These are phyloP conservation scores for Ypsolopha scabrella DNA, from an alignment of 2,888 invertebrate genomes.

Conservation along the genomic window DNA sequence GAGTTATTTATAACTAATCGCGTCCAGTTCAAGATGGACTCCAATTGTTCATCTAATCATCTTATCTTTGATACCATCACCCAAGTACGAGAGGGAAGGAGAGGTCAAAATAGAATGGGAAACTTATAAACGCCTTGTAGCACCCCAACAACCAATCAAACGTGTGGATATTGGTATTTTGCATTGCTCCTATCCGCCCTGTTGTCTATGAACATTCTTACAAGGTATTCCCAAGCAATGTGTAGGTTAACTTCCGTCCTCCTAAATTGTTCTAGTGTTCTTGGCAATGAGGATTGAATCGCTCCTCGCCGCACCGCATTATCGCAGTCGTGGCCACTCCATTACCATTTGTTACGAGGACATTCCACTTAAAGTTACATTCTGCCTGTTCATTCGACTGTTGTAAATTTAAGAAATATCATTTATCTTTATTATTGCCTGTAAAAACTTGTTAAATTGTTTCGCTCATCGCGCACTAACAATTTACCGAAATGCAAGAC, in stretches of 20 bases:
- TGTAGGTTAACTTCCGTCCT: no score
- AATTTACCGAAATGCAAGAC: no score
- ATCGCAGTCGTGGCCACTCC: not conserved
- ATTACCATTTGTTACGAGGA: not conserved
- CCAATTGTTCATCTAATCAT: constrained; percentile 12
- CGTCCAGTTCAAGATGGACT: constrained; percentile 29
- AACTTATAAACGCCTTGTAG: not conserved
- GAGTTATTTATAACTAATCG: constrained; percentile 47
- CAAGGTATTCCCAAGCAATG: no score
- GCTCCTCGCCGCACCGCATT: no score
- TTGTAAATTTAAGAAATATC: not conserved
- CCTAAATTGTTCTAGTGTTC: no score
- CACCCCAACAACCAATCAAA: not conserved
- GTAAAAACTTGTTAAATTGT: no score
- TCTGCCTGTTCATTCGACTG: not conserved
- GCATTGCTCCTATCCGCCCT: constrained; percentile 30
- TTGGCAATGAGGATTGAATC: no score
- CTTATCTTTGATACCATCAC: constrained; percentile 13
- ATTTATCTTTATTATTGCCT: not conserved
- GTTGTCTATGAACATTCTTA: constrained; percentile 4
- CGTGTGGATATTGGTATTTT: constrained; percentile 19
- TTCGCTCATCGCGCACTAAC: no score
- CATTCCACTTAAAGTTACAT: not conserved
- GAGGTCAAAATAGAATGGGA: constrained; percentile 42
- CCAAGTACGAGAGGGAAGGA: constrained; percentile 22